Evolutionary conservation across 2,113 vertebrate species (phyloP).

Genomic region (Terrapene triunguis): DNA sequence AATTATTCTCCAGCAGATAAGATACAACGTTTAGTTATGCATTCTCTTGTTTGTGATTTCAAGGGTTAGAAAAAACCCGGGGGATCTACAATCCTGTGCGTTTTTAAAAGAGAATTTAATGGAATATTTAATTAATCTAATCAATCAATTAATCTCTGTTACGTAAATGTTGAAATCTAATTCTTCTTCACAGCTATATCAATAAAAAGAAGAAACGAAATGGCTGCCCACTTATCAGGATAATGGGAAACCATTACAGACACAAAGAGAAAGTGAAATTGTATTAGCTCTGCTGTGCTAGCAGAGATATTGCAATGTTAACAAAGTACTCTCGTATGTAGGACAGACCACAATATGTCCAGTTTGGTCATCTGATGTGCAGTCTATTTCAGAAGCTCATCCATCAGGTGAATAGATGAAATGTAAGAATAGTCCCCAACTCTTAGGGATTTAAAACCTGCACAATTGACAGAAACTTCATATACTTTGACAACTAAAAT

Average conservation of each 20-base stretch:
- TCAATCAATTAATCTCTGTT: conserved; percentile 86
- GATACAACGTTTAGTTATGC: conserved; percentile 78
- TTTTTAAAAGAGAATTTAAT: conserved; percentile 80
- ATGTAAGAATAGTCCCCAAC: neutral
- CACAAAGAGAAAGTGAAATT: conserved; percentile 74
- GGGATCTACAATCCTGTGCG: conserved; percentile 73
- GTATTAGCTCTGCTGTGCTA: conserved; percentile 68
- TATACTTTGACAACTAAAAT: neutral
- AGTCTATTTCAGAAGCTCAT: conserved; percentile 35
- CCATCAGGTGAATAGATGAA: neutral
- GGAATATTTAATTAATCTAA: conserved; percentile 87
- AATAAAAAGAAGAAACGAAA: conserved; percentile 70
- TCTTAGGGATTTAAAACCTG: neutral
- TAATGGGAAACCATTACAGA: conserved; percentile 70
- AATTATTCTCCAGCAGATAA: conserved; percentile 79
- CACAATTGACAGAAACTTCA: conserved; percentile 17
- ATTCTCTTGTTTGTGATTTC: conserved; percentile 83
- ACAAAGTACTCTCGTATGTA: conserved; percentile 48
- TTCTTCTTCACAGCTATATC: conserved; percentile 79
- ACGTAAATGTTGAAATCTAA: conserved; percentile 79
- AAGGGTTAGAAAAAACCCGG: conserved; percentile 71
- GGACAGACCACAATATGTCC: conserved; percentile 13
- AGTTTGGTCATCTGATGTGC: neutral
- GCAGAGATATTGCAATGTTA: conserved; percentile 40
- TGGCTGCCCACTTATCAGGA: conserved; percentile 77